Evolutionary conservation across 2,113 vertebrate genomes (phyloP), one percentile per base, ranked within the genome.

Genomic region (Leucopsar rothschildi): DNA sequence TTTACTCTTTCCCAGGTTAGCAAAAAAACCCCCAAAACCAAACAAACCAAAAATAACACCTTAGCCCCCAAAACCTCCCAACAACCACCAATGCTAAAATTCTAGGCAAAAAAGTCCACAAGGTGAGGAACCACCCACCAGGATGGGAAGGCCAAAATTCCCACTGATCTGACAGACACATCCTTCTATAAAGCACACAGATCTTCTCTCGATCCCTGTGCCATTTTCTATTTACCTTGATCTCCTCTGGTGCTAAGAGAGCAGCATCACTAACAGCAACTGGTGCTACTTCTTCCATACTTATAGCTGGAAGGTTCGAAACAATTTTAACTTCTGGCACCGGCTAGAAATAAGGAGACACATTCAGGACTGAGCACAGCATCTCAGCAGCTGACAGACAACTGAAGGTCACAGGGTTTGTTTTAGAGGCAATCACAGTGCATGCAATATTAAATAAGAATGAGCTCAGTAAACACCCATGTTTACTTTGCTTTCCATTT

Each of bases 221-320:
- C 9, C 14, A 25, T 42, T 85, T 82, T 33, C 4, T 39, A 64
- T 96, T 95, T 96, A 99, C 99, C 98, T 99, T 99, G 82, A 99
- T 88, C 96, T 99, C 99, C 81, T 99, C 99, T 50, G 99, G 99
- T 69, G 99, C 99, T 19, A 99, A 95, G 56, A 99, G 98, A 9
- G 98, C 98, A 42, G 98, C 99, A 24, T 99, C 98, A 31, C 99
- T 99, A 42, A 97, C 97, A 14, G 98, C 98, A 95, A 99, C 98
- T 9, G 99, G 99, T 78, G 99, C 99, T 45, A 99, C 99, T 83
- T 99, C 99, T 96, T 99, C 99, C 98, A 99, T 98, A 59, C 97
- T 97, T 76, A 99, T 97, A 11, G 99, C 98, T 2, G 99, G 99
- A 92, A 99, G 94, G 89, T 99, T 99, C 0, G 99, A 99, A 35